Base-by-base conservation (phyloP, 2,888 invertebrate genomes). In the Amiota communis region DNA sequence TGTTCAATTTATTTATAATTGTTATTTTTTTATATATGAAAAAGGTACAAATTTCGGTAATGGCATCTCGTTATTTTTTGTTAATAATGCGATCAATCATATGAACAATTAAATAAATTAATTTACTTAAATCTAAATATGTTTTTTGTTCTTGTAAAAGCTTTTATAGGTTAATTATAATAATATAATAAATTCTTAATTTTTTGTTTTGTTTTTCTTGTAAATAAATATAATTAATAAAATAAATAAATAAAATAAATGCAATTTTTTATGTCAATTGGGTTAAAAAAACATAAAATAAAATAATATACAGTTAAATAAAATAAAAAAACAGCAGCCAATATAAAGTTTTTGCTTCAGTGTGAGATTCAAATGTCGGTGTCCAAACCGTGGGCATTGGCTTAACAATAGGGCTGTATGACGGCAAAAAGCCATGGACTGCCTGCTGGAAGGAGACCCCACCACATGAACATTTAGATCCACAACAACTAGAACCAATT, bases 21-120 rank as follows among this genome's bases (percentile, higher is more conserved):
- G n/a, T n/a, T n/a, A n/a, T n/a, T n/a, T n/a, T n/a, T n/a, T n/a
- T n/a, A n/a, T 36, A 68, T 68, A 68, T 49, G 36, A 51, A 68
- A 20, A 68, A 68, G 67, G 67, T 68, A 68, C 67, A 68, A 68
- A 68, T 51, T 68, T 68, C n/a, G 65, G 13, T 65, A 9, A 48
- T 17, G 65, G 11, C 59, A 23, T 23, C 11, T 48, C 20, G 36
- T 63, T n/a, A n/a, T n/a, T n/a, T n/a, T n/a, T 36, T 47, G 10
- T 17, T 59, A 20, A 20, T 59, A 20, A 20, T 65, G n/a, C 15
- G 17, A 47, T 64, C 48, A 47, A n/a, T 13, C 13, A 46, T 49
- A 51, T 67, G 20, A 23, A 53, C 11, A n/a, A 59, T 17, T 59
- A 59, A 59, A 15, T 20, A 17, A 59, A 15, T 59, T 15, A 15